Evolutionary conservation across 2,113 vertebrate genomes (phyloP).

Genomic region (Eulemur rufifrons): DNA sequence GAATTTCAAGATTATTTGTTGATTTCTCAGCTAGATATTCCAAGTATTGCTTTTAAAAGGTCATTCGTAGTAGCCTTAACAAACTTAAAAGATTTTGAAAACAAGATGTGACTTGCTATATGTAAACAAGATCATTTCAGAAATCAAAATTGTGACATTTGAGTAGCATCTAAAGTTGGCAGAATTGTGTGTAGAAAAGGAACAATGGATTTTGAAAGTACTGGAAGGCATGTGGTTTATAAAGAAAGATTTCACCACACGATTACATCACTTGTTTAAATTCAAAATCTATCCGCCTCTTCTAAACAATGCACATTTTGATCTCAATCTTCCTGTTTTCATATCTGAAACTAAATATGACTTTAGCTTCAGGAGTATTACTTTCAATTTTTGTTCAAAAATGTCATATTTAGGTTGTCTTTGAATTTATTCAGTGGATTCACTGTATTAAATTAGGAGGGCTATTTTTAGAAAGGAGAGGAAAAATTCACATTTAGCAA

Average conservation of each 20-base stretch:
- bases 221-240: not conserved
- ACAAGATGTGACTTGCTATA: not conserved
- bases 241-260: not conserved
- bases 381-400: slow-evolving; percentile 27
- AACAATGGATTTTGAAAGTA: slow-evolving; percentile 10
- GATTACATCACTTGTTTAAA: slow-evolving; percentile 24
- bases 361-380: not conserved
- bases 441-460: not conserved
- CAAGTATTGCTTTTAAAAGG: not conserved
- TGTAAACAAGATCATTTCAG: slow-evolving; percentile 10
- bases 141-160: slow-evolving; percentile 53
- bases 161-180: slow-evolving; percentile 26
- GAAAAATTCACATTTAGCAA: not conserved
- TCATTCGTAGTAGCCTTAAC: slow-evolving; percentile 8
- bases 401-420: not conserved
- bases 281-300: slow-evolving; percentile 8
- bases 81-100: slow-evolving; percentile 14
- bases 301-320: not conserved
- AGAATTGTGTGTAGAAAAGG: slow-evolving; percentile 26
- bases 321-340: not conserved
- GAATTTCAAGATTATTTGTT: slow-evolving; percentile 38
- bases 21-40: not conserved
- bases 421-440: not conserved
- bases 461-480: not conserved
- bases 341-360: not conserved